Base-by-base conservation (phyloP, 2,888 invertebrate genomes). In the Crepidodera aurea region DNA sequence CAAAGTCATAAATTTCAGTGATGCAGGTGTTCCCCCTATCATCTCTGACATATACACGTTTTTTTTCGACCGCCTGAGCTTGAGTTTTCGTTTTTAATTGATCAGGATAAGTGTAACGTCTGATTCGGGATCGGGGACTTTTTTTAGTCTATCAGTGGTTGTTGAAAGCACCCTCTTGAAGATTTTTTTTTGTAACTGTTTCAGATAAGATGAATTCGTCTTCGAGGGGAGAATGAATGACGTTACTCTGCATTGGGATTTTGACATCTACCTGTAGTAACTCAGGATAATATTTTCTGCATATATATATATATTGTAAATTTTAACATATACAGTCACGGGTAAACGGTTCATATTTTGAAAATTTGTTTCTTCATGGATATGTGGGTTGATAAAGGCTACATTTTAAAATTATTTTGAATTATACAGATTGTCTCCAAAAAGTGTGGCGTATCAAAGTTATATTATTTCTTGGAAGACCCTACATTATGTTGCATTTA, bases 171-270 rank as follows among this genome's bases (percentile, higher is more conserved):
- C 69, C 69, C 71, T 66, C 67, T 69, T 65, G 60, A 66, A 68
- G 70, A 66, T 71, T 62, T 65, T 66, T 64, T 69, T 60, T 58
- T 50, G 58, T 53, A 64, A 56, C 59, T 51, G 61, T 59, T 51
- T 29, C 19, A 71, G 71, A 72, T 72, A 72, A 69, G 72, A 71
- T 67, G 65, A 66, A 70, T 71, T 71, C 68, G 65, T 65, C 68
- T 69, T 64, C 68, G 69, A 68, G 71, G 70, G 68, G 69, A 70
- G 65, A 67, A 12, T 19, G 22, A 22, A 44, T 29, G 10, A 10
- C 29, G 29, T 29, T 6, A 10, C 10, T 29, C 5, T 29, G 29
- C 29, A 10, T 29, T 29, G 10, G 29, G 22, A 22, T 22, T 22
- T 4, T 22, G 6, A 6, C 6, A 22, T 22, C 22, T 22, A 22